A percentile compares a stretch with the other conserved stretches of the same genome.
Evolutionary conservation across 30 jellyfish, hydroid and myxozoan species (phyloP).

Genomic region (Sanderia malayensis): DNA sequence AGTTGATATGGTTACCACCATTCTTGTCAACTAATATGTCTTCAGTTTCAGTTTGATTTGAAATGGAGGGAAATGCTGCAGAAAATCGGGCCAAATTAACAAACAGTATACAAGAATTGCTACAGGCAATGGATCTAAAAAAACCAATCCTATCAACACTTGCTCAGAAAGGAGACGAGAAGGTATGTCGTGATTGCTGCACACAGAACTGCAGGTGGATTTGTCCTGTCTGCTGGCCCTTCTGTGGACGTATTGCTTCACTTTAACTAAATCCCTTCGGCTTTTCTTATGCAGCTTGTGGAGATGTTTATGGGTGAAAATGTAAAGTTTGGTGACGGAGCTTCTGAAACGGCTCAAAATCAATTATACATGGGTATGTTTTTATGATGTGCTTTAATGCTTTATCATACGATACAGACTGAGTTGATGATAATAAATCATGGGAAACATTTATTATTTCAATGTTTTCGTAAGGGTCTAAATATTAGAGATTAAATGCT

Average conservation of each 20-base stretch:
- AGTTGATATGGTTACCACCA: too few species aligned
- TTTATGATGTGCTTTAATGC: not conserved
- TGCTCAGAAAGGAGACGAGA: conserved; percentile 77
- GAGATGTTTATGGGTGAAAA: conserved; percentile 57
- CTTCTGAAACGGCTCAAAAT: conserved; percentile 44
- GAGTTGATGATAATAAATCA: too few species aligned
- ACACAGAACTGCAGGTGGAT: too few species aligned
- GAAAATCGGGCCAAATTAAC: conserved; percentile 1
- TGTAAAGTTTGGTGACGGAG: conserved; percentile 40
- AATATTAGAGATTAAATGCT: too few species aligned
- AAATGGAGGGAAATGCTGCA: not conserved
- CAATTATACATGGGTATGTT: conserved; percentile 69
- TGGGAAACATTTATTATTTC: too few species aligned
- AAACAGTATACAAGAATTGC: conserved; percentile 26
- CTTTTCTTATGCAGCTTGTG: conserved; percentile 53
- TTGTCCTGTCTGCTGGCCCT: too few species aligned
- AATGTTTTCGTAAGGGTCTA: too few species aligned
- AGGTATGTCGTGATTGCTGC: conserved; percentile 43
- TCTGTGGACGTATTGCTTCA: too few species aligned
- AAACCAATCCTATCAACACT: conserved; percentile 59
- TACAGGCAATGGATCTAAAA: conserved; percentile 42
- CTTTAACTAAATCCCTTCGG: too few species aligned
- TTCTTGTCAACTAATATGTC: too few species aligned
- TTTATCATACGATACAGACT: too few species aligned
- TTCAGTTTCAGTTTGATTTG: too few species aligned